These are phyloP conservation scores for Nerophis ophidion DNA, from an alignment of 2,113 vertebrate genomes.

Conservation along the genomic window DNA sequence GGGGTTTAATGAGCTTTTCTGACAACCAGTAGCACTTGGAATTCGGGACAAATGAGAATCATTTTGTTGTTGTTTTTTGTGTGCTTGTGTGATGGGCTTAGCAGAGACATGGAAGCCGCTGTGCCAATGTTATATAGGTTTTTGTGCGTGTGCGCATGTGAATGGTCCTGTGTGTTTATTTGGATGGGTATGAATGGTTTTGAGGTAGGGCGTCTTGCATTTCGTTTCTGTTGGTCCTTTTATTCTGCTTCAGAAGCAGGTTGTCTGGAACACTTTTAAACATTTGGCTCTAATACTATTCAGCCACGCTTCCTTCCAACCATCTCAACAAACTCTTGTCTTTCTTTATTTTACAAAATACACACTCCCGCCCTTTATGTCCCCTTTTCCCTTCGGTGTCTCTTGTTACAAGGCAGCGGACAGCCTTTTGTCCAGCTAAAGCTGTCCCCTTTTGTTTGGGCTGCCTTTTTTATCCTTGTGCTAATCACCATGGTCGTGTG, in stretches of 20 bases:
- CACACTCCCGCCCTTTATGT: slow-evolving; percentile 42
- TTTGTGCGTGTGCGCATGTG: slow-evolving; percentile 32
- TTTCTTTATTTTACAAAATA: slow-evolving; percentile 48
- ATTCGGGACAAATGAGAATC: slow-evolving; percentile 63
- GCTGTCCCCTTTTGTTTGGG: slow-evolving; percentile 65
- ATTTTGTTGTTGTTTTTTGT: slow-evolving; percentile 47
- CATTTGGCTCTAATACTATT: slow-evolving; percentile 45
- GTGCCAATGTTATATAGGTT: slow-evolving; percentile 38
- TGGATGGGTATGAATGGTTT: slow-evolving; percentile 46
- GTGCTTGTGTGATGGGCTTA: slow-evolving; percentile 40
- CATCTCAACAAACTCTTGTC: slow-evolving; percentile 52
- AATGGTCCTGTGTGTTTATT: slow-evolving; percentile 29
- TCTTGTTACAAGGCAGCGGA: slow-evolving; percentile 60
- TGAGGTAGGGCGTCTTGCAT: slow-evolving; percentile 41
- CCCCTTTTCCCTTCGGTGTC: slow-evolving; percentile 57
- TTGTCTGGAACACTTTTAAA: slow-evolving; percentile 46
- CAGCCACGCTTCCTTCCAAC: slow-evolving; percentile 37
- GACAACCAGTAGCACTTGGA: slow-evolving; percentile 58
- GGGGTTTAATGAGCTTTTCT: slow-evolving; percentile 75
- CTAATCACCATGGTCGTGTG: slow-evolving; percentile 73
- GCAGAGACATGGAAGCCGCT: slow-evolving; percentile 52
- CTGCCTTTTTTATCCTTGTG: slow-evolving; percentile 68
- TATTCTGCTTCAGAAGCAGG: slow-evolving; percentile 44
- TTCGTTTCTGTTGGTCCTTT: slow-evolving; percentile 47
- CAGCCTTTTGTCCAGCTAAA: slow-evolving; percentile 65